Evolutionary conservation across 1,140 invertebrate species (phyloP), one percentile per base, ranked within the genome.

Genomic region (Drosophila lacteicornis): DNA sequence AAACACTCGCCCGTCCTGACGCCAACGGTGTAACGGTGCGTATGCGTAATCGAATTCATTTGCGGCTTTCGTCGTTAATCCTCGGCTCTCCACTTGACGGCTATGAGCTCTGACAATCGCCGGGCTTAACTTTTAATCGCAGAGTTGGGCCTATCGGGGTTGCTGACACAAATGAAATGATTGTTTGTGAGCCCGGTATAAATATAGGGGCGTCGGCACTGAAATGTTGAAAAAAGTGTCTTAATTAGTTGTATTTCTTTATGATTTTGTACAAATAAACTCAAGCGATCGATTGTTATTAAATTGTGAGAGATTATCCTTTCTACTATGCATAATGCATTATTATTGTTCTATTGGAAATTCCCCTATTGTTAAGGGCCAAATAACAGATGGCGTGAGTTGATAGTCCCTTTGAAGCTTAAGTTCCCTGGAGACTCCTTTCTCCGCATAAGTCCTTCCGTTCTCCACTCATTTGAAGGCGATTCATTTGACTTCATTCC

Each of bases 21-120:
- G 17, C 51, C 19, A 12, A 3, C 13, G 36, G 38, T 15, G 36
- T 25, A 74, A 73, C 62, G 67, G 58, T 70, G 63, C 83, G 84
- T 80, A 83, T 71, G 46, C 71, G 77, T 76, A 78, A 88, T 88
- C 62, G 49, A 80, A 67, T 80, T 70, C 67, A 67, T 78, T 78
- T 50, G 22, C 63, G 36, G 50, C 49, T 53, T 43, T 49, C 45
- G 30, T n/a, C n/a, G 36, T 42, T 66, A 76, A 75, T 76, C 60
- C 60, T 68, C 40, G 65, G 66, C 42, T 53, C 53, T 46, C 42
- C 67, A 25, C 40, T 36, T 36, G 57, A 77, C 30, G 38, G 42
- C 27, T 38, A 73, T 51, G 46, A 70, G 45, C 68, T 42, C 43
- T 42, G 68, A 42, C 68, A 71, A 71, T 56, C 33, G 62, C 30